Percentiles rank a stretch among this genome's conserved stretches.
Evolutionary conservation across 2,888 invertebrate species (phyloP).

Genomic region (Drosophila incognita): DNA sequence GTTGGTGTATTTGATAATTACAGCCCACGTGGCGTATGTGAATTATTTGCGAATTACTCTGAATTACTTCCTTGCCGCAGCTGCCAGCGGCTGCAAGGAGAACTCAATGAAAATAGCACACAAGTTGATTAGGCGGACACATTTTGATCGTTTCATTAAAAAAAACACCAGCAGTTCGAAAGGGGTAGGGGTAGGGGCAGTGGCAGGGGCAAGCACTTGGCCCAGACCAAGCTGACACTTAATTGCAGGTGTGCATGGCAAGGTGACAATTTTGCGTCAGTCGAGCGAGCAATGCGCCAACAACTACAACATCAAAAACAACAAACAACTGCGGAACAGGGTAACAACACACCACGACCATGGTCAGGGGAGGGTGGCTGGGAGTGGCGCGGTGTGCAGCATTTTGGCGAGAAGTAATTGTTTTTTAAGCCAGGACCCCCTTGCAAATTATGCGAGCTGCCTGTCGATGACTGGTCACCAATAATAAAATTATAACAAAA

Average conservation of each 20-base stretch:
- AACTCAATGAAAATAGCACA: constrained; percentile 64
- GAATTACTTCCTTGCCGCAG: constrained; percentile 30
- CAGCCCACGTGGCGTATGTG: constrained; percentile 55
- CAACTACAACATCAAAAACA: background rate
- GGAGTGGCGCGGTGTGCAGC: constrained; percentile 12
- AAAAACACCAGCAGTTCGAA: constrained; percentile 12
- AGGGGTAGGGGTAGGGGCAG: background rate
- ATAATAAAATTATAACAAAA: constrained; percentile 35
- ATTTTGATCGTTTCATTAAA: constrained; percentile 73
- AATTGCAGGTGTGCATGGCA: constrained; percentile 78
- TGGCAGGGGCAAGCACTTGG: constrained; percentile 10
- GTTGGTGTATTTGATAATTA: background rate
- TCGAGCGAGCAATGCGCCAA: constrained; percentile 62
- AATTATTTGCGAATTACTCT: constrained; percentile 35
- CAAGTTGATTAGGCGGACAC: constrained; percentile 39
- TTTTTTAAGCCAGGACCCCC: constrained; percentile 57
- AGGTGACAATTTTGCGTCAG: constrained; percentile 81
- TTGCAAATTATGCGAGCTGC: constrained; percentile 54
- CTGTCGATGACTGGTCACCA: constrained; percentile 49
- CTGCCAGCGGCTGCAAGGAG: constrained; percentile 33
- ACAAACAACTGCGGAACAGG: constrained; percentile 3
- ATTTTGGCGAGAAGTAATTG: constrained; percentile 65
- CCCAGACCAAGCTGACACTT: constrained; percentile 43
- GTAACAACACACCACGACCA: constrained; percentile 25
- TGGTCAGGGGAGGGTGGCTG: background rate